Percentiles rank a stretch among this genome's conserved stretches.
Conservation (phyloP, 2,113 vertebrate species). For the Eudyptes chrysolophus region DNA sequence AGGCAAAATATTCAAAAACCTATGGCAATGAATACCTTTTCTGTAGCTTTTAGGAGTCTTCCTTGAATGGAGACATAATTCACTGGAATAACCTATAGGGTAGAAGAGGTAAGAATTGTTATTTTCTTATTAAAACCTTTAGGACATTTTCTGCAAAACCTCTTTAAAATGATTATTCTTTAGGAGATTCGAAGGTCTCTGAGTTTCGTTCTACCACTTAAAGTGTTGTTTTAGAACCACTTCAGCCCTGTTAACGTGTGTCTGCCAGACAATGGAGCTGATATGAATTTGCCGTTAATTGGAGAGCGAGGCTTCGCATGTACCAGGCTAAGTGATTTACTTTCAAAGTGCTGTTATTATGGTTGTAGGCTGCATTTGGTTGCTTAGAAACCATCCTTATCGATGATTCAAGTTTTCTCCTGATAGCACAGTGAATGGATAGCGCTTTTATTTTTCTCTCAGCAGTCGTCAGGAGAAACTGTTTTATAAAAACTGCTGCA, state of each 20-base stretch:
- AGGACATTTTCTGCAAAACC: neutral
- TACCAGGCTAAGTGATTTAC: conserved; percentile 4
- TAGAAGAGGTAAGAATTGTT: neutral
- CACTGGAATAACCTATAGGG: neutral
- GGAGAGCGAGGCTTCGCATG: neutral
- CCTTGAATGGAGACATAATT: neutral
- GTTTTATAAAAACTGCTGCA: neutral
- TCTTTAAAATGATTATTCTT: neutral
- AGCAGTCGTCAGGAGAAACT: neutral
- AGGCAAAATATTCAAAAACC: neutral
- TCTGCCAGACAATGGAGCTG: conserved; percentile 19
- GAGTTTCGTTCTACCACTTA: neutral
- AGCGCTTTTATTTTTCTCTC: conserved; percentile 6
- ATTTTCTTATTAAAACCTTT: neutral
- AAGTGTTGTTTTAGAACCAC: neutral
- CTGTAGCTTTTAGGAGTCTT: neutral
- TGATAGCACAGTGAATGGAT: neutral
- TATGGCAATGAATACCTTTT: neutral
- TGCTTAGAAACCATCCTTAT: conserved; percentile 60
- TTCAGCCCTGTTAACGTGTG: neutral
- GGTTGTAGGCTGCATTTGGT: neutral
- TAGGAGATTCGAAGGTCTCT: neutral
- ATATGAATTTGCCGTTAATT: neutral
- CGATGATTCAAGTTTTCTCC: conserved; percentile 31
- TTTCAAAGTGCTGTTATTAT: neutral